Conservation (phyloP, 2,888 invertebrate genomes). For the Drosophila cyrtoloma region DNA sequence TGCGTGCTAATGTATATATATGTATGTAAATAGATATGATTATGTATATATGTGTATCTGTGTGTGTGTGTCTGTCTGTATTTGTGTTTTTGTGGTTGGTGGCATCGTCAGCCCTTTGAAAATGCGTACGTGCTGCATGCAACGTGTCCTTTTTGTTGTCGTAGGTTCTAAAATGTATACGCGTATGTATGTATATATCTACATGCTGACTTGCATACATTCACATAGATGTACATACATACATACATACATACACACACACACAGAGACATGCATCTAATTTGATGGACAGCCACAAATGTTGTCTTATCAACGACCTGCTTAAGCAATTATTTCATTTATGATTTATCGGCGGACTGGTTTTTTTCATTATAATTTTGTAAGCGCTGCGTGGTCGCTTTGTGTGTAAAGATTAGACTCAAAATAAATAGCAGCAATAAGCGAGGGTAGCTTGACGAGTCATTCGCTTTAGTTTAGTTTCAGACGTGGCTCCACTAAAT, state of each 20-base stretch:
- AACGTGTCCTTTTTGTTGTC: constrained; percentile 51
- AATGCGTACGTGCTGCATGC: constrained; percentile 60
- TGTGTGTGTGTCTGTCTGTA: constrained; percentile 6
- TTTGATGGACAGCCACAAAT: constrained; percentile 40
- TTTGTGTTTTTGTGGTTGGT: constrained; percentile 16
- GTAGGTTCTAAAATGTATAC: constrained; percentile 44
- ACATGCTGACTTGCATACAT: neutral
- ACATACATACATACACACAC: neutral
- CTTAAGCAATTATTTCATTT: constrained; percentile 50
- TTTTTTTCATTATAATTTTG: constrained; percentile 45
- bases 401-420: constrained; percentile 47
- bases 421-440: constrained; percentile 19
- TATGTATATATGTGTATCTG: neutral
- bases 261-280: neutral
- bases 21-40: constrained; percentile 9
- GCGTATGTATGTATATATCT: neutral
- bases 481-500: neutral
- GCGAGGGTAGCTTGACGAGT: constrained; percentile 17
- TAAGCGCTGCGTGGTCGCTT: constrained; percentile 39
- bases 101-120: constrained; percentile 22
- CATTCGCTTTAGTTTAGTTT: neutral
- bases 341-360: constrained; percentile 13
- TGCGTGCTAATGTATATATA: constrained; percentile 5
- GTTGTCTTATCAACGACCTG: constrained; percentile 52
- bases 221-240: neutral